A percentile compares a stretch with the other conserved stretches of the same genome.
Evolutionary conservation across 2,797 vertebrate genomes (phyloP).

Genomic region (Rhinoraja longicauda): DNA sequence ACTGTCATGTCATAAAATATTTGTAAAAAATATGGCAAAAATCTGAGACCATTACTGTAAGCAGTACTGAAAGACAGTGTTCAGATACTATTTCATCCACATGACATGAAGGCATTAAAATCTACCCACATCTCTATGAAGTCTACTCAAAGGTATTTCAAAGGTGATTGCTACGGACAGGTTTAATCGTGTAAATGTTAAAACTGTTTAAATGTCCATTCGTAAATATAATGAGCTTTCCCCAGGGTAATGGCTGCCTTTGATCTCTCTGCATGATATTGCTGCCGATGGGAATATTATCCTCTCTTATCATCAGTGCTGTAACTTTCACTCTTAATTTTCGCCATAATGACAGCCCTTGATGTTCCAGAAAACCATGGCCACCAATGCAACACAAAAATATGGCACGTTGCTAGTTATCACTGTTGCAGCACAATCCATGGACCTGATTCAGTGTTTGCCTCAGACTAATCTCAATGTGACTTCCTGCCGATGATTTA

Average conservation of each 20-base stretch:
- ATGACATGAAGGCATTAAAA: not conserved
- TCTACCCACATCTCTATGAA: not conserved
- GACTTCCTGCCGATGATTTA: not conserved
- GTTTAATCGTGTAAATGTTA: no score
- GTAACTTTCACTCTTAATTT: constrained; percentile 4
- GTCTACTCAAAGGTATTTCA: not conserved
- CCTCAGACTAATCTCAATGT: not conserved
- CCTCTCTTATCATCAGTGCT: not conserved
- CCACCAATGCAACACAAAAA: not conserved
- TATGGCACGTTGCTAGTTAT: not conserved
- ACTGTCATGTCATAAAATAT: not conserved
- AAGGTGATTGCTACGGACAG: not conserved
- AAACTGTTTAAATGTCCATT: not conserved
- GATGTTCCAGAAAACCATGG: not conserved
- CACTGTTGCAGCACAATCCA: not conserved
- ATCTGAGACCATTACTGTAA: not conserved
- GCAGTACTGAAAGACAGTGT: not conserved
- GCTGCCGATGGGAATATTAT: not conserved
- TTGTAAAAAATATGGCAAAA: not conserved
- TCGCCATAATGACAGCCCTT: not conserved
- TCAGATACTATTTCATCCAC: not conserved
- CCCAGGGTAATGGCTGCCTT: not conserved
- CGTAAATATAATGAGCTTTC: not conserved
- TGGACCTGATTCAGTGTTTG: no score
- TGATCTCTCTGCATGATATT: not conserved